A percentile compares a stretch with the other conserved stretches of the same genome.
These are phyloP conservation scores for Ornithorhynchus anatinus DNA, from an alignment of 2,113 vertebrate species.

Conservation along the genomic window DNA sequence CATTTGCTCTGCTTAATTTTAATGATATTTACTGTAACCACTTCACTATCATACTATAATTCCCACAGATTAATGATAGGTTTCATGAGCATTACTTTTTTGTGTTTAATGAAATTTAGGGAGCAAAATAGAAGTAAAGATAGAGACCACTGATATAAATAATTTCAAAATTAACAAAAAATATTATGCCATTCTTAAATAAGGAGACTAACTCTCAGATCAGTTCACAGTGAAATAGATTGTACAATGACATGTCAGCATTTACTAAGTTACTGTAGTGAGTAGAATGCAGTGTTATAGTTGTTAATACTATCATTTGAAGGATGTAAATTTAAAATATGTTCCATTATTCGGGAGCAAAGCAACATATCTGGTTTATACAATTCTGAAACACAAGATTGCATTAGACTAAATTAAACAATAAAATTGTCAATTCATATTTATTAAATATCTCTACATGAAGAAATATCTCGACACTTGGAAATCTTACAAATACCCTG, in stretches of 20 bases:
- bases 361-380: background rate
- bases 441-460: background rate
- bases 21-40: background rate
- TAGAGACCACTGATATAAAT: background rate
- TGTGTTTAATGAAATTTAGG: slow-evolving; percentile 6
- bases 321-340: background rate
- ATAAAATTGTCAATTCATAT: background rate
- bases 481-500: background rate
- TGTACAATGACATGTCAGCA: background rate
- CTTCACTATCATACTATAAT: background rate
- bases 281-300: background rate
- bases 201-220: background rate
- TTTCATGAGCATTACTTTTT: background rate
- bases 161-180: background rate
- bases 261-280: background rate
- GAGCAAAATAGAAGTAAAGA: background rate
- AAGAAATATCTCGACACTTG: background rate
- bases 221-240: background rate
- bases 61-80: background rate
- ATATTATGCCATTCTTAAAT: background rate
- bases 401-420: background rate
- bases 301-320: background rate
- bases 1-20: background rate
- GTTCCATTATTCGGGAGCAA: background rate
- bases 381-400: background rate